These are phyloP conservation scores for Drosophila ironensis DNA, from an alignment of 1,140 invertebrate genomes.

Conservation along the genomic window DNA sequence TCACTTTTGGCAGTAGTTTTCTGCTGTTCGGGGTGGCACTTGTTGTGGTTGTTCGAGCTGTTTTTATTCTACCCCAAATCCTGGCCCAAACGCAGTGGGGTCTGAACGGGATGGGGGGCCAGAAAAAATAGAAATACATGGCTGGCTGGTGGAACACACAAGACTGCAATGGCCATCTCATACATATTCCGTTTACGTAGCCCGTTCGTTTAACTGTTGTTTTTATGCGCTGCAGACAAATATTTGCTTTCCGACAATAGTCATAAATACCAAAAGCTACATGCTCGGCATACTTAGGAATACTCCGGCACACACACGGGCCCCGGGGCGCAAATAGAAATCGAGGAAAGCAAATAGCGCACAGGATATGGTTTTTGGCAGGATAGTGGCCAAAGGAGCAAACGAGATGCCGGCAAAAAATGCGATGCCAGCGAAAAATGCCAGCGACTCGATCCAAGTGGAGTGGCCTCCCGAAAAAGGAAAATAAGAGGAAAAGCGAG, in stretches of 20 bases:
- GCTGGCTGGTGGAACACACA: conserved; percentile 24
- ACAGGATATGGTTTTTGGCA: conserved; percentile 77
- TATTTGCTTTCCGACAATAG: conserved; percentile 82
- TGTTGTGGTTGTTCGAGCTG: conserved; percentile 62
- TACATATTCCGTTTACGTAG: conserved; percentile 80
- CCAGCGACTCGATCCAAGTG: conserved; percentile 44
- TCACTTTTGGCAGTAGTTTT: conserved; percentile 72
- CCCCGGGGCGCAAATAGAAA: conserved; percentile 71
- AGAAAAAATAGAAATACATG: conserved; percentile 41
- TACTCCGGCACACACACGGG: conserved; percentile 49
- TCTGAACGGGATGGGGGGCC: not conserved
- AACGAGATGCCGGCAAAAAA: conserved; percentile 58
- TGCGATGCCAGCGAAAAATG: conserved; percentile 58
- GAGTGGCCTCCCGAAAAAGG: too few relatives aligned
- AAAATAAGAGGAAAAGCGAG: too few relatives aligned
- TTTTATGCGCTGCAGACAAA: conserved; percentile 82
- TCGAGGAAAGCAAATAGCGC: conserved; percentile 77
- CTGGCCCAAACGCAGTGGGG: conserved; percentile 39
- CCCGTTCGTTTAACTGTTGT: conserved; percentile 82
- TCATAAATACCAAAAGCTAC: conserved; percentile 82
- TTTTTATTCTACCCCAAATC: conserved; percentile 58
- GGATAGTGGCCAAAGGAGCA: conserved; percentile 61
- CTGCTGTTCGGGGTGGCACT: conserved; percentile 37
- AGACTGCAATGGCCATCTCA: conserved; percentile 50
- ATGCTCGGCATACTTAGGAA: conserved; percentile 81